Percentiles rank a stretch among this genome's conserved stretches.
Conservation (phyloP, 2,888 invertebrate genomes). For the Yponomeuta sedellus region DNA sequence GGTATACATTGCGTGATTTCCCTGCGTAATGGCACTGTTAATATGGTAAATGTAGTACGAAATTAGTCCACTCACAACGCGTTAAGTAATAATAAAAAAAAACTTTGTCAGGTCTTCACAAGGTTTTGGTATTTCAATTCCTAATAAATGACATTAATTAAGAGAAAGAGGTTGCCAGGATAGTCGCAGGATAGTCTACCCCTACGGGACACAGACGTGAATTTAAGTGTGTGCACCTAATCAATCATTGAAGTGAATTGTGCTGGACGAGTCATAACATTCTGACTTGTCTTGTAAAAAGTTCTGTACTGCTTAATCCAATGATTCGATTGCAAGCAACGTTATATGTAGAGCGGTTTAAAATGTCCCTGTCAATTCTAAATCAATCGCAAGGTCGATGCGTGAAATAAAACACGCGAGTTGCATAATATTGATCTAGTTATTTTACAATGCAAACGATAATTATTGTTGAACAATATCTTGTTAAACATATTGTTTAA, state of each 20-base stretch:
- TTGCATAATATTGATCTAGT: conserved; percentile 31
- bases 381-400: conserved; percentile 56
- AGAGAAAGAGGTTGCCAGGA: too few species aligned
- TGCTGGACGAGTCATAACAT: too few species aligned
- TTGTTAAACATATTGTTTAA: too few species aligned
- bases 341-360: conserved; percentile 17
- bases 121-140: not conserved
- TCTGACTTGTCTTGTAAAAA: too few species aligned
- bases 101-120: not conserved
- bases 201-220: too few species aligned
- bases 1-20: conserved; percentile 43
- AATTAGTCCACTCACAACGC: conserved; percentile 47
- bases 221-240: too few species aligned
- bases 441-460: not conserved
- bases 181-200: too few species aligned
- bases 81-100: conserved; percentile 48
- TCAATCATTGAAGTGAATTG: too few species aligned
- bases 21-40: conserved; percentile 52
- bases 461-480: not conserved
- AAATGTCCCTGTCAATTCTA: conserved; percentile 45
- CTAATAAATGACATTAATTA: too few species aligned
- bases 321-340: not conserved
- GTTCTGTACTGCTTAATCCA: not conserved
- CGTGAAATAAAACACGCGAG: conserved; percentile 41
- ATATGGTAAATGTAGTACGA: conserved; percentile 37